Evolutionary conservation across 2,888 invertebrate species (phyloP).

Genomic region (Tachina fera): DNA sequence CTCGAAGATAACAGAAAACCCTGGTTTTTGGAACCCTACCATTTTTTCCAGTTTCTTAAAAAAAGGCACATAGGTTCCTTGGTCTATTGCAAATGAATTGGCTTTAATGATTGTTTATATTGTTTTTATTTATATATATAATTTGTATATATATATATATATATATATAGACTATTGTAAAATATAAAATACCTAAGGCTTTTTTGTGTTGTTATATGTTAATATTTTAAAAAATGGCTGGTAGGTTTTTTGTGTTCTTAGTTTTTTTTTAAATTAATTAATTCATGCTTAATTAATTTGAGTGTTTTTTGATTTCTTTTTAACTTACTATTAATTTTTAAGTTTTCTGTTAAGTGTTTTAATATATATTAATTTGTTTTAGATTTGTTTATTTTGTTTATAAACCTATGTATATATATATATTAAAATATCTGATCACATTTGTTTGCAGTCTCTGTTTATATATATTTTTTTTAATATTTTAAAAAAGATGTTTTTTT

Average conservation of each 20-base stretch:
- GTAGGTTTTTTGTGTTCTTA: conserved; percentile 59
- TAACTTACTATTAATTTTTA: conserved; percentile 58
- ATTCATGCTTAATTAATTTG: conserved; percentile 45
- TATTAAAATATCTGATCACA: conserved; percentile 83
- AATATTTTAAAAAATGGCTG: conserved; percentile 72
- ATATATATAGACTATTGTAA: conserved; percentile 77
- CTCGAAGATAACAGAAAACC: conserved; percentile 59
- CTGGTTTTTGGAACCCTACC: conserved; percentile 74
- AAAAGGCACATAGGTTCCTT: conserved; percentile 71
- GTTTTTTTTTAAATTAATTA: conserved; percentile 45
- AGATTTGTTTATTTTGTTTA: conserved; percentile 63
- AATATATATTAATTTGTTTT: conserved; percentile 66
- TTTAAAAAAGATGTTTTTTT: conserved; percentile 61
- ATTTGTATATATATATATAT: conserved; percentile 74
- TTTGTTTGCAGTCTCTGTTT: conserved; percentile 83
- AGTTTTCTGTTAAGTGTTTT: conserved; percentile 23
- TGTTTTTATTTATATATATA: conserved; percentile 72
- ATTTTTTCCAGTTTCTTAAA: conserved; percentile 57
- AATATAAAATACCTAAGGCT: conserved; percentile 75
- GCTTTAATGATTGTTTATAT: conserved; percentile 79
- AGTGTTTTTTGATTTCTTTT: conserved; percentile 55
- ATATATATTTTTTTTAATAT: conserved; percentile 75
- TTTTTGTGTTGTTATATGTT: conserved; percentile 70
- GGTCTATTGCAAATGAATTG: conserved; percentile 80
- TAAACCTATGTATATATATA: conserved; percentile 80